Evolutionary conservation across 2,113 vertebrate species (phyloP).

Genomic region (Typhlomys cinereus): DNA sequence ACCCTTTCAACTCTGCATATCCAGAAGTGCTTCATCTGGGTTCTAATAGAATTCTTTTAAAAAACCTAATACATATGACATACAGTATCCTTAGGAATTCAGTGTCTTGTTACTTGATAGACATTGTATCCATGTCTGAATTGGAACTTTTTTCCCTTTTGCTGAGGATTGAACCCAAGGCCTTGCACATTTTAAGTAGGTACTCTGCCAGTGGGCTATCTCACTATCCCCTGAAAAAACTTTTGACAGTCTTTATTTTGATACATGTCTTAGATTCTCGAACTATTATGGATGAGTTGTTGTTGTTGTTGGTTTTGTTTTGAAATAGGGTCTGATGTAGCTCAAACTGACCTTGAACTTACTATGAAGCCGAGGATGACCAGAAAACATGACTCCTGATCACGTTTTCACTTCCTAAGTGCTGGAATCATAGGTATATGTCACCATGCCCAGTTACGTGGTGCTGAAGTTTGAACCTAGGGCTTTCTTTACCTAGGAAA

Average conservation of each 20-base stretch:
- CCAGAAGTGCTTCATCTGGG: conserved; percentile 22
- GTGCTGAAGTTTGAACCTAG: no score
- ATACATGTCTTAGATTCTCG: background rate
- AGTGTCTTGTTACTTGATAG: conserved; percentile 35
- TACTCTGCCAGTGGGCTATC: background rate
- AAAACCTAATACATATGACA: conserved; percentile 14
- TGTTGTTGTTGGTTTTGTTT: no score
- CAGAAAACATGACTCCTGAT: no score
- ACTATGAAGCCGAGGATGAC: no score
- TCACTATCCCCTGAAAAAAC: background rate
- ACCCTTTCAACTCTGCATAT: background rate
- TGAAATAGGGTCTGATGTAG: no score
- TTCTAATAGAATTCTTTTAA: conserved; percentile 59
- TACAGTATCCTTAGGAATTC: conserved; percentile 31
- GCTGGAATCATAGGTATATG: no score
- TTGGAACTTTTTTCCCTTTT: background rate
- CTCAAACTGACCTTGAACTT: no score
- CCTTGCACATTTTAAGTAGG: background rate
- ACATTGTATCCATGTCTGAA: conserved; percentile 28
- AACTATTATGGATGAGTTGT: no score
- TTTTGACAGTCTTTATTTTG: conserved; percentile 63
- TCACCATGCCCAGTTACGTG: no score
- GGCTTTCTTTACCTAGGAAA: no score
- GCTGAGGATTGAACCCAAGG: background rate
- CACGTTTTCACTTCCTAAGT: no score